phyloP scores from a whole-genome alignment of 2,797 vertebrate species.

The Heterohyrax brucei region DNA sequence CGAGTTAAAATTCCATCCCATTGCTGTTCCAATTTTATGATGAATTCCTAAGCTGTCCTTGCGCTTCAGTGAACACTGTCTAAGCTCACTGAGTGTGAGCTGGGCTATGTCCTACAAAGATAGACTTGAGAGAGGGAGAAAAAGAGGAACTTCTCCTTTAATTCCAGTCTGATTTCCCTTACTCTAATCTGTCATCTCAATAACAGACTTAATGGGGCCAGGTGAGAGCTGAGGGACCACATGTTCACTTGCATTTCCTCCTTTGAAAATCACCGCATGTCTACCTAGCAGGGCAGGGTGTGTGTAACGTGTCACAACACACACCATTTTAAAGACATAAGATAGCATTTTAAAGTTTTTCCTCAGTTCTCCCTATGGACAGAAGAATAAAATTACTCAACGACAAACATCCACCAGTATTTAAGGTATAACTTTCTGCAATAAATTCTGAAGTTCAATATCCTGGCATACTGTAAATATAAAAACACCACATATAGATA shows the following conservation, averaged over 20 bases:
- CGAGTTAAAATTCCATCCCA: constrained; percentile 43
- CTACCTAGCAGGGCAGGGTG: not conserved
- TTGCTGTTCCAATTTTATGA: constrained; percentile 32
- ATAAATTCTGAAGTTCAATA: constrained; percentile 5
- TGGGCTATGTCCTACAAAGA: not conserved
- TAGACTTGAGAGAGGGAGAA: not conserved
- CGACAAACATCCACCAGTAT: constrained; percentile 39
- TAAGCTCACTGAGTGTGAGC: constrained; percentile 3
- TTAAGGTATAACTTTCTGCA: constrained; percentile 70
- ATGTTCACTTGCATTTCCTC: not conserved
- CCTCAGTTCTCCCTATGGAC: not conserved
- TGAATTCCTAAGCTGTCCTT: constrained; percentile 50
- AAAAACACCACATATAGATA: constrained; percentile 38
- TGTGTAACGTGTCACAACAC: not conserved
- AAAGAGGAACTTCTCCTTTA: not conserved
- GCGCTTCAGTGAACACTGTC: constrained; percentile 27
- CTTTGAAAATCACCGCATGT: constrained; percentile 57
- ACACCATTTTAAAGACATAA: constrained; percentile 58
- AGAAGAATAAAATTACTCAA: constrained; percentile 66
- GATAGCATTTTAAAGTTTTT: not conserved
- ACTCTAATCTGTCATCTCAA: constrained; percentile 47
- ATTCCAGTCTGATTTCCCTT: not conserved
- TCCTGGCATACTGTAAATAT: not conserved
- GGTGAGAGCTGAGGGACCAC: not conserved
- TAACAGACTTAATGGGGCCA: not conserved